phyloP scores from a whole-genome alignment of 1,140 invertebrate genomes.

The Drosophila melanica region DNA sequence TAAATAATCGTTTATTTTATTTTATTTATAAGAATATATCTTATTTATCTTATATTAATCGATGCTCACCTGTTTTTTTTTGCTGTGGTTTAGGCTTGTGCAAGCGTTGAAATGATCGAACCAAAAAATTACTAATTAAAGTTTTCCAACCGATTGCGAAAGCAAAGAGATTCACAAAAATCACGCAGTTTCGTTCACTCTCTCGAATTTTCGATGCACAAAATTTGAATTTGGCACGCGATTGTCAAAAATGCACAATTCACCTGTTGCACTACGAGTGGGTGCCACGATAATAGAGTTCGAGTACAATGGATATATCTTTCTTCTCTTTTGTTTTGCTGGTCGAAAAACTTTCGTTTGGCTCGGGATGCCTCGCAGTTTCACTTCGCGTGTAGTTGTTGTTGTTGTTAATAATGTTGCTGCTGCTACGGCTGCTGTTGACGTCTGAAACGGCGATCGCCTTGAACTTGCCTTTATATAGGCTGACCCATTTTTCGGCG shows the following conservation, averaged over 20 bases:
- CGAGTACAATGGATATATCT: constrained; percentile 37
- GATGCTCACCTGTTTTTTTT: constrained; percentile 14
- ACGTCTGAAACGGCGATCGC: constrained; percentile 84
- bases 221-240: constrained; percentile 48
- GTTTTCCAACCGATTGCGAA: not conserved
- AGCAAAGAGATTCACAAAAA: constrained; percentile 19
- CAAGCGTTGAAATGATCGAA: constrained; percentile 3
- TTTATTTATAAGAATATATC: no score
- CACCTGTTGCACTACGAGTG: constrained; percentile 61
- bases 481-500: constrained; percentile 84
- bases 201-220: constrained; percentile 35
- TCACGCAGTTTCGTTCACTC: constrained; percentile 48
- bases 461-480: constrained; percentile 86
- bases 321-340: constrained; percentile 26
- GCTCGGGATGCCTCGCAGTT: constrained; percentile 19
- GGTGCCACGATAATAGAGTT: constrained; percentile 2
- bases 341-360: constrained; percentile 40
- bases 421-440: constrained; percentile 47
- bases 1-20: no score
- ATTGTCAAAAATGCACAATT: constrained; percentile 62
- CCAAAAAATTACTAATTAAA: constrained; percentile 1
- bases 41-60: no score
- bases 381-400: constrained; percentile 33
- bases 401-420: constrained; percentile 17
- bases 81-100: constrained; percentile 3